A percentile compares a stretch with the other conserved stretches of the same genome.
These are phyloP conservation scores for Linepithema humile DNA, from an alignment of 1,140 invertebrate genomes.

Conservation along the genomic window DNA sequence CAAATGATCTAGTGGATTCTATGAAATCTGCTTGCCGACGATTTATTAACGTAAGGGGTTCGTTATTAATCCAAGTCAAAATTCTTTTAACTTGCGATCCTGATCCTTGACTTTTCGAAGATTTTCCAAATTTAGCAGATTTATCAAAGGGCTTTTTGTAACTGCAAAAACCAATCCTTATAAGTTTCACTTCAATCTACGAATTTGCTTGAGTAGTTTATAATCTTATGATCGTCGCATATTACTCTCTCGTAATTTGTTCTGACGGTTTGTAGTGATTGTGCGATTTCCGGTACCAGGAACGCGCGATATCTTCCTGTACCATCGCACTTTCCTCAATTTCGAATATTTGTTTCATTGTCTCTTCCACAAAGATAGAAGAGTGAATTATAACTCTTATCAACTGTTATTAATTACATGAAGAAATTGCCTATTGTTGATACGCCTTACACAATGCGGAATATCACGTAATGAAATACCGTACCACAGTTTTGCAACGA, in stretches of 20 bases:
- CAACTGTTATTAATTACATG: too few relatives aligned
- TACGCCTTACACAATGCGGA: slow-evolving; percentile 37
- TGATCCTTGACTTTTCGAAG: background rate
- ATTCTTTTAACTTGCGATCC: slow-evolving; percentile 59
- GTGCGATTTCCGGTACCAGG: slow-evolving; percentile 65
- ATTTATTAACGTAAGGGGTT: slow-evolving; percentile 55
- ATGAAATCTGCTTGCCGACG: slow-evolving; percentile 64
- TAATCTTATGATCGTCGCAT: background rate
- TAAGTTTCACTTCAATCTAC: background rate
- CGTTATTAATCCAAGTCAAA: slow-evolving; percentile 63
- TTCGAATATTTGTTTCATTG: slow-evolving; percentile 16
- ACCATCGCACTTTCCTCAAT: background rate
- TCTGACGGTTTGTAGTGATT: slow-evolving; percentile 65
- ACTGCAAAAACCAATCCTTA: slow-evolving; percentile 50
- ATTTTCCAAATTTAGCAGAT: slow-evolving; percentile 61
- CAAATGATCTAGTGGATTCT: slow-evolving; percentile 45
- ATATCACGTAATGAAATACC: slow-evolving; percentile 56
- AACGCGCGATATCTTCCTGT: background rate
- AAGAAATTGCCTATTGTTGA: slow-evolving; percentile 53
- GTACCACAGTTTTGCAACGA: slow-evolving; percentile 58
- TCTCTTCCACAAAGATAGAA: background rate
- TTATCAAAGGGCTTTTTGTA: slow-evolving; percentile 65
- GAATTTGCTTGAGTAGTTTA: background rate
- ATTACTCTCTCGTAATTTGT: slow-evolving; percentile 66
- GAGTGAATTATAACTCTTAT: background rate